Evolutionary conservation across 2,797 vertebrate genomes (phyloP).

Genomic region (Denticeps clupeoides): DNA sequence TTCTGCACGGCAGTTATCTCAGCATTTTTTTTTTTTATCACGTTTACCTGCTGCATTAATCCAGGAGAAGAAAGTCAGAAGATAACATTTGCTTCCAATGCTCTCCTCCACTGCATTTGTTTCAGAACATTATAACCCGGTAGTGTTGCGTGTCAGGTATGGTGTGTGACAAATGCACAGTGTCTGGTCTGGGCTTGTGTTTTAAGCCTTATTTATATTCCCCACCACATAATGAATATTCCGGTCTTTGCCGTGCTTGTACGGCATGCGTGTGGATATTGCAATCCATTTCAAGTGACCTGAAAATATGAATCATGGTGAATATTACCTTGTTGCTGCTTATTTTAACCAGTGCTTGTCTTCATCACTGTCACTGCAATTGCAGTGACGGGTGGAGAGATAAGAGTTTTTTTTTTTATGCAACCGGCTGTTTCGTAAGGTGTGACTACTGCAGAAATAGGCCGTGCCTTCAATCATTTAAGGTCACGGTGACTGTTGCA

Average conservation of each 20-base stretch:
- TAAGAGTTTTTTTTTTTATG: not conserved
- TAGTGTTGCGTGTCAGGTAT: not conserved
- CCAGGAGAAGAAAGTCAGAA: not conserved
- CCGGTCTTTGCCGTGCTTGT: constrained; percentile 27
- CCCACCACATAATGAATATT: constrained; percentile 16
- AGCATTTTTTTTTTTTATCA: too few relatives aligned
- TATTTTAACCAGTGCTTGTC: not conserved
- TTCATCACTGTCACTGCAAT: not conserved
- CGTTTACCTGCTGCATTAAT: too few relatives aligned
- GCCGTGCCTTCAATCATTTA: not conserved
- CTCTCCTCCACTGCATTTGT: not conserved
- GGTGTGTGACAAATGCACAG: not conserved
- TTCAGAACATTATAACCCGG: not conserved
- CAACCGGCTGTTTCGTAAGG: not conserved
- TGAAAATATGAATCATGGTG: constrained; percentile 21
- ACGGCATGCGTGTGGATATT: constrained; percentile 33
- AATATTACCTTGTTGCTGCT: not conserved
- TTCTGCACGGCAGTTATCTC: not conserved
- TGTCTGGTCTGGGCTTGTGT: not conserved
- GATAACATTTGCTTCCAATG: constrained; percentile 6
- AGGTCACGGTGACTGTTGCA: not conserved
- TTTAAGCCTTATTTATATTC: constrained; percentile 14
- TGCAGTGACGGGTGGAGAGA: not conserved
- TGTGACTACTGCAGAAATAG: not conserved
- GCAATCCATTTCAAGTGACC: constrained; percentile 24